Evolutionary conservation across 1,140 invertebrate genomes (phyloP).

Genomic region (Drosophila truncata): DNA sequence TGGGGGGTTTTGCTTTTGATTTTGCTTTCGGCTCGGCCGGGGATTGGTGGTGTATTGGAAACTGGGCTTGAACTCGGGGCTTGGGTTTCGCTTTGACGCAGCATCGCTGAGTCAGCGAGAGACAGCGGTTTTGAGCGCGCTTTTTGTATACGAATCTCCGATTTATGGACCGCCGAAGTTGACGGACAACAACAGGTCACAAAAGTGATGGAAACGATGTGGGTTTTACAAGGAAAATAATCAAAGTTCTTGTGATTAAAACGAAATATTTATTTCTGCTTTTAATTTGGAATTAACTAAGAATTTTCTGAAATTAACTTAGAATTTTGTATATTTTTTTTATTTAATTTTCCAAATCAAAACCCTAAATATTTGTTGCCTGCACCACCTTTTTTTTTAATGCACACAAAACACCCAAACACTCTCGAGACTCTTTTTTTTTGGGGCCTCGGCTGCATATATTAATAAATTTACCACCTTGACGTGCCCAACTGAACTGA

Average conservation of each 20-base stretch:
- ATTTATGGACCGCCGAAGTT: conserved; percentile 33
- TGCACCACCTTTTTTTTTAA: conserved; percentile 16
- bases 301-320: too few species aligned
- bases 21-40: conserved; percentile 18
- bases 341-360: background rate
- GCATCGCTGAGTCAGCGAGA: conserved; percentile 73
- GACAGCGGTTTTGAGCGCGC: conserved; percentile 43
- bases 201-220: conserved; percentile 22
- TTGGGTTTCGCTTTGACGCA: conserved; percentile 36
- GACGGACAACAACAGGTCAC: conserved; percentile 47
- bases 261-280: background rate
- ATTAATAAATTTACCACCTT: conserved; percentile 72
- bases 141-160: conserved; percentile 55
- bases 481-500: conserved; percentile 50
- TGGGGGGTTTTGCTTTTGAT: conserved; percentile 49
- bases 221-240: background rate
- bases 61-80: conserved; percentile 37
- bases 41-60: conserved; percentile 21
- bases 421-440: conserved; percentile 14
- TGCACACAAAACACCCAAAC: conserved; percentile 18
- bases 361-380: conserved; percentile 42
- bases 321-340: background rate
- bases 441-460: conserved; percentile 52
- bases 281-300: background rate
- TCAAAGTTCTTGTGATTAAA: background rate